A percentile compares a stretch with the other conserved stretches of the same genome.
Evolutionary conservation across 2,888 invertebrate genomes (phyloP).

Genomic region (Biston stratarius): DNA sequence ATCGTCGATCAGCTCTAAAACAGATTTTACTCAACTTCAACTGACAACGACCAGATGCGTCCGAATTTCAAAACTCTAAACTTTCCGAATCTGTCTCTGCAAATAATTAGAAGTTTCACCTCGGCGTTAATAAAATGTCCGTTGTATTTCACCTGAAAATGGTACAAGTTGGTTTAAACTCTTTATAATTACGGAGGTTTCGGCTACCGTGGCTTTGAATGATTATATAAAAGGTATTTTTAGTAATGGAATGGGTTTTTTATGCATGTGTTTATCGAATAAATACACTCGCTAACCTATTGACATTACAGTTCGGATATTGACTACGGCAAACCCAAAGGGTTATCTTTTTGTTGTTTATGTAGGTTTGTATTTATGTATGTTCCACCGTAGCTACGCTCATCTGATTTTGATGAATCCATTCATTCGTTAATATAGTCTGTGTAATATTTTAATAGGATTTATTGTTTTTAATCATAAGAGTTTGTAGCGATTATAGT

Average conservation of each 20-base stretch:
- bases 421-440: too few species aligned
- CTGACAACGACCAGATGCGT: conserved; percentile 62
- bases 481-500: too few species aligned
- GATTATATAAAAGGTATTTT: conserved; percentile 8
- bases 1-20: conserved; percentile 1
- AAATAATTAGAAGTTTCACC: conserved; percentile 67
- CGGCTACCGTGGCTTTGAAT: not conserved
- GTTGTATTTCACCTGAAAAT: conserved; percentile 42
- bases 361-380: too few species aligned
- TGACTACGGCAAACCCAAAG: too few species aligned
- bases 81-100: conserved; percentile 67
- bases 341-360: too few species aligned
- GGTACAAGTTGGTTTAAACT: conserved; percentile 29
- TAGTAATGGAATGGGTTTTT: not conserved
- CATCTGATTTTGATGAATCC: too few species aligned
- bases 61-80: conserved; percentile 57
- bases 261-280: conserved; percentile 4
- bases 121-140: conserved; percentile 50
- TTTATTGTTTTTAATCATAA: too few species aligned
- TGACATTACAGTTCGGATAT: too few species aligned
- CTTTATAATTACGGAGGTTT: conserved; percentile 38
- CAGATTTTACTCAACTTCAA: conserved; percentile 50
- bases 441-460: too few species aligned
- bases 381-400: too few species aligned
- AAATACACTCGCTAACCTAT: too few species aligned